Conservation (phyloP, 1,140 invertebrate species). For the Drosophila pseudoobscura region DNA sequence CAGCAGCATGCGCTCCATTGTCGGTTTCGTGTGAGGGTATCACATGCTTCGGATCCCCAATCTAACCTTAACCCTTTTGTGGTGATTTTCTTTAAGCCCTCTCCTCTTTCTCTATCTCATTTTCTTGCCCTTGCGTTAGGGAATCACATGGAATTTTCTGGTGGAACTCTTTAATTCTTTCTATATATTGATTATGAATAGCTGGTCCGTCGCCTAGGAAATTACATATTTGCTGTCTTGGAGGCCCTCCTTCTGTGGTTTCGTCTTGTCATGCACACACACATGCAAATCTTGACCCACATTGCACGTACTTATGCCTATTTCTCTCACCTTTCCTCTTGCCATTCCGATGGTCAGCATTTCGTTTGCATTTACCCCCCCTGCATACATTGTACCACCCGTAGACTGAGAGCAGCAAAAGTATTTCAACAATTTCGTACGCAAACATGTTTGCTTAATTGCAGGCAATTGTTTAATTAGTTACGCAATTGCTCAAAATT, state of each 20-base stretch:
- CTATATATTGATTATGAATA: too few relatives aligned
- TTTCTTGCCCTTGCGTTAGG: too few relatives aligned
- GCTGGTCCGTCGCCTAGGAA: not conserved
- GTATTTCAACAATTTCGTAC: conserved; percentile 56
- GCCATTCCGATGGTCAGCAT: not conserved
- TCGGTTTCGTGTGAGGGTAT: too few relatives aligned
- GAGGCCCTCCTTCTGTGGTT: conserved; percentile 5
- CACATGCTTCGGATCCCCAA: conserved; percentile 12
- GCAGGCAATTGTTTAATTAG: conserved; percentile 75
- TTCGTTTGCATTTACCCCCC: conserved; percentile 5
- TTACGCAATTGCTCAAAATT: conserved; percentile 64
- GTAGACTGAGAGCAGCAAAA: conserved; percentile 11
- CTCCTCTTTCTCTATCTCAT: too few relatives aligned
- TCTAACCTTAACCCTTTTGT: conserved; percentile 63
- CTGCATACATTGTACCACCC: not conserved
- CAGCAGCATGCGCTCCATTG: too few relatives aligned
- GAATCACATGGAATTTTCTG: too few relatives aligned
- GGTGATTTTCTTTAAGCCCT: conserved; percentile 21
- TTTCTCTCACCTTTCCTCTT: conserved; percentile 28
- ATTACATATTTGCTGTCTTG: not conserved
- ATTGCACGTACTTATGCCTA: conserved; percentile 20
- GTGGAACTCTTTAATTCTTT: too few relatives aligned
- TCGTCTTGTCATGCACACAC: conserved; percentile 8
- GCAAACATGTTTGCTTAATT: conserved; percentile 65
- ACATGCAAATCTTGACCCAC: conserved; percentile 58